Percentiles rank a stretch among this genome's conserved stretches.
These are phyloP conservation scores for Anthopleura sola DNA, from an alignment of 64 coral and sea anemone species.

Conservation along the genomic window DNA sequence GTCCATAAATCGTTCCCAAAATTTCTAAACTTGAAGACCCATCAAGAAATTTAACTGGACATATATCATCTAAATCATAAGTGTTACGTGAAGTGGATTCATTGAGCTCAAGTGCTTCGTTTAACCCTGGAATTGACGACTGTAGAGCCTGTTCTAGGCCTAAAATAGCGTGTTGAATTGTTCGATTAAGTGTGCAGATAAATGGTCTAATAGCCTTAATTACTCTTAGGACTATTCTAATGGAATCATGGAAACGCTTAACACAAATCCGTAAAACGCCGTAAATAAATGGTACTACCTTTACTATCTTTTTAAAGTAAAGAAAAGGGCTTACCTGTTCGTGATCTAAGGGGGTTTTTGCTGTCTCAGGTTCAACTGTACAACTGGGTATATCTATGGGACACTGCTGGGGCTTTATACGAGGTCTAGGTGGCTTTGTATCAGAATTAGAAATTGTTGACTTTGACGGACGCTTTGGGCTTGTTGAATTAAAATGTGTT, in stretches of 20 bases:
- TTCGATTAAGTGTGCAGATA: not conserved
- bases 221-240: not conserved
- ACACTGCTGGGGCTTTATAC: no score
- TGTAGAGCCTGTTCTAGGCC: not conserved
- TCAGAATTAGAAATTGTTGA: no score
- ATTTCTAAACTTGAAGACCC: not conserved
- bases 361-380: no score
- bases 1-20: not conserved
- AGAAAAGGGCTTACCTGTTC: not conserved
- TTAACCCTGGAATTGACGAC: no score
- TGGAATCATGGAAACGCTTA: not conserved
- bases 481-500: not conserved
- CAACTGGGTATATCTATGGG: no score
- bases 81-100: not conserved
- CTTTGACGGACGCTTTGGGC: not conserved
- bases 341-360: no score
- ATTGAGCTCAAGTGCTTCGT: not conserved
- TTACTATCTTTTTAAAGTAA: not conserved
- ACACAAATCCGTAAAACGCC: not conserved
- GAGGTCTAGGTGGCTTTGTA: no score
- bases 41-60: not conserved
- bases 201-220: not conserved
- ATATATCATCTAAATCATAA: constrained; percentile 3
- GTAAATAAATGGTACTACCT: not conserved
- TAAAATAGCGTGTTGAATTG: not conserved